Evolutionary conservation across 2,113 vertebrate genomes (phyloP).

Genomic region (Siphamia tubifer): DNA sequence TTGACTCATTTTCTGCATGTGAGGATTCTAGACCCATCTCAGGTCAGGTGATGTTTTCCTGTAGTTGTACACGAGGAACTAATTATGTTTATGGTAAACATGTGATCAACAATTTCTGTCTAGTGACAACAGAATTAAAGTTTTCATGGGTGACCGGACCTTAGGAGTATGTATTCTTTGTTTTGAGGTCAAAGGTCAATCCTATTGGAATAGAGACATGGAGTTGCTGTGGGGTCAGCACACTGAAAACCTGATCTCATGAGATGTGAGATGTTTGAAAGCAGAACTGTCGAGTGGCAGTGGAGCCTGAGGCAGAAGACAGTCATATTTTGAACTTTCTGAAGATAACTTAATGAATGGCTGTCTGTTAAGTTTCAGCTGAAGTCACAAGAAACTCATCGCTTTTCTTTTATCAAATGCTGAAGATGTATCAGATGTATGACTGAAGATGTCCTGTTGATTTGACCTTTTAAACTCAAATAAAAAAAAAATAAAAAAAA

Average conservation of each 20-base stretch:
- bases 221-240: neutral
- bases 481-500: too few species aligned
- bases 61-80: neutral
- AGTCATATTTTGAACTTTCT: neutral
- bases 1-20: slow-evolving; percentile 38
- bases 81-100: slow-evolving; percentile 24
- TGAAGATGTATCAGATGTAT: neutral
- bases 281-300: neutral
- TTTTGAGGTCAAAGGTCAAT: slow-evolving; percentile 16
- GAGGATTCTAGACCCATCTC: slow-evolving; percentile 15
- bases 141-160: slow-evolving; percentile 3
- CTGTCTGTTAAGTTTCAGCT: neutral
- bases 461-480: neutral
- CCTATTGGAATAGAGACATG: neutral
- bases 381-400: neutral
- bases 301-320: neutral
- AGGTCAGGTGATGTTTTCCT: neutral
- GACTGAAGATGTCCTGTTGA: neutral
- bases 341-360: neutral
- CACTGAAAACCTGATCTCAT: slow-evolving; percentile 4
- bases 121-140: neutral
- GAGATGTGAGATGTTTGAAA: neutral
- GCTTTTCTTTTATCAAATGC: neutral
- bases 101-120: neutral
- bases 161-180: neutral